These are phyloP conservation scores for Agonopterix alstromeriana DNA, from an alignment of 2,888 invertebrate species.

Conservation along the genomic window DNA sequence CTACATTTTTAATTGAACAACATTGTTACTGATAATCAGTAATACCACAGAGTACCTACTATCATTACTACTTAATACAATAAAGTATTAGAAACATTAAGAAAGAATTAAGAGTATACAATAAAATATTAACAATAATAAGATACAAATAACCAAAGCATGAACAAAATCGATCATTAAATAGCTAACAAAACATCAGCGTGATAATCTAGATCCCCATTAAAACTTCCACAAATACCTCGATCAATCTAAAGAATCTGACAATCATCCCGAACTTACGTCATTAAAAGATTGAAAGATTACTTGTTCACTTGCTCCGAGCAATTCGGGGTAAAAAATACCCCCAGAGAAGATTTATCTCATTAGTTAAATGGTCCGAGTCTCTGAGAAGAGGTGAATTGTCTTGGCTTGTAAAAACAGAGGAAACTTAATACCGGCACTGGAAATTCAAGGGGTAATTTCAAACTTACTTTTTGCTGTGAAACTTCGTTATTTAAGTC, in stretches of 20 bases:
- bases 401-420: constrained; percentile 25
- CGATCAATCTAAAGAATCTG: constrained; percentile 19
- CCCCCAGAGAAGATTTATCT: constrained; percentile 61
- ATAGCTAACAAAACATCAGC: too few species aligned
- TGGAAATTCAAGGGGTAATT: constrained; percentile 1
- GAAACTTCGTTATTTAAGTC: too few species aligned
- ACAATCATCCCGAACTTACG: constrained; percentile 4
- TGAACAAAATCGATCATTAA: too few species aligned
- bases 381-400: constrained; percentile 29
- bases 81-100: too few species aligned
- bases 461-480: not conserved
- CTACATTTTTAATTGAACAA: too few species aligned
- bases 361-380: constrained; percentile 67
- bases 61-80: too few species aligned
- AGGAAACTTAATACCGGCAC: not conserved
- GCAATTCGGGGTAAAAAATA: constrained; percentile 47
- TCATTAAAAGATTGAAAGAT: constrained; percentile 74
- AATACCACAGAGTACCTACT: too few species aligned
- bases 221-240: not conserved
- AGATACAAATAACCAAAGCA: too few species aligned
- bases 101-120: too few species aligned
- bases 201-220: too few species aligned
- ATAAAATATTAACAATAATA: too few species aligned
- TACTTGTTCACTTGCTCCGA: constrained; percentile 44
- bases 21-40: too few species aligned